phyloP scores from a whole-genome alignment of 1,140 invertebrate genomes.

The Plectrocnemia conspersa region DNA sequence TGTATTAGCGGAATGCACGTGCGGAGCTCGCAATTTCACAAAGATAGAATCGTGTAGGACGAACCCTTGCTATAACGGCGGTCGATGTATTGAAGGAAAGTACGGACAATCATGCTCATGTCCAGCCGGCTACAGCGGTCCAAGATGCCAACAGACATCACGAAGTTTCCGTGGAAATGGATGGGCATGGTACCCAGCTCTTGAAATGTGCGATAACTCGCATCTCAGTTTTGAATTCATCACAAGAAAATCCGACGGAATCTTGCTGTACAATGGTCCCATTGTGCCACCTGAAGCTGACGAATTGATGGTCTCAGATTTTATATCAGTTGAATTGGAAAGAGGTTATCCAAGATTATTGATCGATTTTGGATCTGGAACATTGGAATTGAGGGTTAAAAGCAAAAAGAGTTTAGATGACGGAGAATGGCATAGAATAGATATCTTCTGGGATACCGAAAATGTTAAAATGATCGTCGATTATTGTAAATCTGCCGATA shows the following conservation, averaged over 20 bases:
- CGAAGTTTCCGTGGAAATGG: conserved; percentile 88
- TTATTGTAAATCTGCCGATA: conserved; percentile 80
- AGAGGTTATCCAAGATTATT: conserved; percentile 84
- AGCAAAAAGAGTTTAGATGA: conserved; percentile 83
- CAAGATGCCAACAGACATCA: conserved; percentile 92
- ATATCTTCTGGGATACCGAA: conserved; percentile 93
- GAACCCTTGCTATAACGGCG: conserved; percentile 91
- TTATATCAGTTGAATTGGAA: conserved; percentile 88
- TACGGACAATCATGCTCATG: conserved; percentile 86
- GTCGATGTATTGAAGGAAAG: conserved; percentile 84
- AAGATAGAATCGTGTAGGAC: conserved; percentile 84
- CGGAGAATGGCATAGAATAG: conserved; percentile 93
- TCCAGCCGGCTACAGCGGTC: conserved; percentile 85
- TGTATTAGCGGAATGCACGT: conserved; percentile 85
- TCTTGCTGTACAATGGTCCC: conserved; percentile 95
- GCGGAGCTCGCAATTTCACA: conserved; percentile 84
- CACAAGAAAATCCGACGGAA: conserved; percentile 81
- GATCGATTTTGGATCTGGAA: conserved; percentile 94
- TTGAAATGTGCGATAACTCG: conserved; percentile 94
- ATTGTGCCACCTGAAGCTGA: conserved; percentile 86
- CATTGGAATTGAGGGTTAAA: conserved; percentile 82
- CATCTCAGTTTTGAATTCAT: conserved; percentile 94
- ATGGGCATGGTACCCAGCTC: conserved; percentile 92
- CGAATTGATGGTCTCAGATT: conserved; percentile 86
- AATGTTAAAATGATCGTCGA: conserved; percentile 88